Base-by-base conservation (phyloP, 2,113 vertebrate genomes). In the Ranitomeya variabilis region DNA sequence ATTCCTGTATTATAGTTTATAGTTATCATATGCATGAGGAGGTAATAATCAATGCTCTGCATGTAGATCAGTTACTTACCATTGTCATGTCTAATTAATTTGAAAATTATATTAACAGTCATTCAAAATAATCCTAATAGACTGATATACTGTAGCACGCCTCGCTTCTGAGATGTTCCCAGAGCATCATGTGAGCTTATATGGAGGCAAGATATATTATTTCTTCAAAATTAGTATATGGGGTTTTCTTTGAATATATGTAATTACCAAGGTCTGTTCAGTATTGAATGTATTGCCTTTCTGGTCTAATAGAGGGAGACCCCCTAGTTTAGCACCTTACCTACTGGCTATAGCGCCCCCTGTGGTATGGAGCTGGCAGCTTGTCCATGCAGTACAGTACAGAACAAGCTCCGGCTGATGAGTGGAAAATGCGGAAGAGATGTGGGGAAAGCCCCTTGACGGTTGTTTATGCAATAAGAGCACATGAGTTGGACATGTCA, bases 1-100 rank as follows among this genome's bases (percentile, higher is more conserved):
- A 89, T 89, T 31, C 52, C 52, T 89, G 87, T 89, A 79, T 57
- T 21, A 84, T 89, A 85, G 37, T 77, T 76, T 83, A 69, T 62
- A 83, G 57, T 66, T 84, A 83, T 54, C 16, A 12, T 7, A 52
- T 21, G 31, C n/a, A 26, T 55, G 31, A 51, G 67, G 18, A 66
- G 16, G 23, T 71, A 55, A 69, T 83, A 15, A 82, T 66, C 55
- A 26, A 23, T 80, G 67, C 4, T 64, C 13, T 23, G 15, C 80
- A 59, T 69, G 37, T 67, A 77, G 57, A 83, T 51, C n/a, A 60
- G 71, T 73, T 31, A 80, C 19, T 55, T 55, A 31, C 26, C 64
- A 31, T 21, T 62, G 71, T 37, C 13, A 55, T 66, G 54, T 67
- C 64, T 62, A 15, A 37, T 55, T 14, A 60, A 77, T 23, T 60